A percentile compares a stretch with the other conserved stretches of the same genome.
phyloP scores from a whole-genome alignment of 1,140 invertebrate species.

The Papilio aristodemus region DNA sequence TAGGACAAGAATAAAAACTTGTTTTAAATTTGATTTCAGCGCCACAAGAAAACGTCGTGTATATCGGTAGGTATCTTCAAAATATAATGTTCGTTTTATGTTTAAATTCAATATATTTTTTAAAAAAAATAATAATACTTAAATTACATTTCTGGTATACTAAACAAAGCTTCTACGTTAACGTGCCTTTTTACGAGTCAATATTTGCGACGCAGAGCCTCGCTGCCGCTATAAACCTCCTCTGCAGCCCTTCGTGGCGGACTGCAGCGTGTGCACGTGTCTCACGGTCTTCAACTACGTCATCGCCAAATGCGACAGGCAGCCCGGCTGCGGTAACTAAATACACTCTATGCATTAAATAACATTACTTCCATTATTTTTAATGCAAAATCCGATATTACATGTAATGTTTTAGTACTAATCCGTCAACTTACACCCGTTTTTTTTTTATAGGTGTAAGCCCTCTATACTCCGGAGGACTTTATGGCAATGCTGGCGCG shows the following conservation, averaged over 20 bases:
- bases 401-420: not conserved
- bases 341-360: not conserved
- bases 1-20: not conserved
- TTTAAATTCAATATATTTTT: no score
- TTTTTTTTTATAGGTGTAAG: slow-evolving; percentile 8
- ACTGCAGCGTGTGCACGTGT: slow-evolving; percentile 46
- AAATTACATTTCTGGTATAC: not conserved
- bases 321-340: slow-evolving; percentile 33
- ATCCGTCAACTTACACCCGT: not conserved
- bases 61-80: not conserved
- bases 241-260: slow-evolving; percentile 40
- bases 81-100: not conserved
- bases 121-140: no score
- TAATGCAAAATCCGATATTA: not conserved
- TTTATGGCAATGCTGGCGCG: not conserved
- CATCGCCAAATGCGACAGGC: slow-evolving; percentile 40
- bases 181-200: not conserved
- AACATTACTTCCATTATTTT: no score
- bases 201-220: slow-evolving; percentile 38
- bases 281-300: slow-evolving; percentile 47
- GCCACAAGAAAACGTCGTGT: slow-evolving; percentile 8
- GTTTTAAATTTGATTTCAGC: not conserved
- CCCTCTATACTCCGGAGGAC: not conserved
- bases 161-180: not conserved
- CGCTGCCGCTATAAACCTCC: slow-evolving; percentile 45